A percentile compares a stretch with the other conserved stretches of the same genome.
phyloP scores from a whole-genome alignment of 2,888 invertebrate genomes.

The Lasius fuliginosus region DNA sequence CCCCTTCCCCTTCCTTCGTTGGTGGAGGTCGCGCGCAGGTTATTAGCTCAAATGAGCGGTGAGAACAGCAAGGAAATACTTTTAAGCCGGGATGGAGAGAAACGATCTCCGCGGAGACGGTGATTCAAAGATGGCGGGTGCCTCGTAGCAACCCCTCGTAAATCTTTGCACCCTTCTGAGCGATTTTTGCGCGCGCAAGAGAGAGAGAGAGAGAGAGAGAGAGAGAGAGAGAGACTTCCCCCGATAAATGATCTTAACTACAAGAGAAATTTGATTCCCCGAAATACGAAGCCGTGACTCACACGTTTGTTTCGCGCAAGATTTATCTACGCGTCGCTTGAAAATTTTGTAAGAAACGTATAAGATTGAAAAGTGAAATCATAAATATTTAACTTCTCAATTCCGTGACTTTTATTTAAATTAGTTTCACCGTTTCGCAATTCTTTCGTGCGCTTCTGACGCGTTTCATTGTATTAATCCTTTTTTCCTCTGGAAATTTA shows the following conservation, averaged over 20 bases:
- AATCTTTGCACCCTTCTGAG: slow-evolving; percentile 19
- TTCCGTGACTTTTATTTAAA: neutral
- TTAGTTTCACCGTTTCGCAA: neutral
- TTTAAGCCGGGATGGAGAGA: slow-evolving; percentile 57
- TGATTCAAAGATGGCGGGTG: slow-evolving; percentile 38
- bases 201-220: too few relatives aligned
- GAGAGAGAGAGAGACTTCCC: neutral
- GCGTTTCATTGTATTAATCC: neutral
- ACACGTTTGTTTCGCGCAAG: neutral
- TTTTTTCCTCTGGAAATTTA: neutral
- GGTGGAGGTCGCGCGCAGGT: slow-evolving; percentile 32
- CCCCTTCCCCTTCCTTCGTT: neutral
- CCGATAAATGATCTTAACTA: slow-evolving; percentile 12
- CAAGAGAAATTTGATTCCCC: neutral
- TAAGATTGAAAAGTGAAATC: neutral
- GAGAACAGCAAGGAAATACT: slow-evolving; percentile 67
- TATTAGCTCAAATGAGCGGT: slow-evolving; percentile 62
- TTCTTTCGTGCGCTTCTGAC: neutral
- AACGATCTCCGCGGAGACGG: slow-evolving; percentile 47
- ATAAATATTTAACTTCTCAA: neutral
- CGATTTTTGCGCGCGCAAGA: neutral
- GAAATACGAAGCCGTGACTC: neutral
- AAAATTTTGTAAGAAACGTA: neutral
- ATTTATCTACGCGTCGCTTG: neutral
- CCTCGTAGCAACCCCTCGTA: slow-evolving; percentile 18